Conservation (phyloP, 1,140 invertebrate species). For the Neoseiulus cucumeris region DNA sequence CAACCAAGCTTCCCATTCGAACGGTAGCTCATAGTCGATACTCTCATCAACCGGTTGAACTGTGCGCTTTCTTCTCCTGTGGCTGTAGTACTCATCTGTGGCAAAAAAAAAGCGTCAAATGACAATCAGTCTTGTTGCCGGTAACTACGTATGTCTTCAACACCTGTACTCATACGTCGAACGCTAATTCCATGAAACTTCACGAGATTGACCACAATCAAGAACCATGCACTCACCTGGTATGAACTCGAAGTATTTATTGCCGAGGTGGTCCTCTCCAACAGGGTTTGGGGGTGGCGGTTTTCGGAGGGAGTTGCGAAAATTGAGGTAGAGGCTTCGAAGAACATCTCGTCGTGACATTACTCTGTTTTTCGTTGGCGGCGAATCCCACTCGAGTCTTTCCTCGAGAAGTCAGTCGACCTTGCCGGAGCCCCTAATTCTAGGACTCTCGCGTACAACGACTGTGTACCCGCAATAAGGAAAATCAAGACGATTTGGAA, state of each 20-base stretch:
- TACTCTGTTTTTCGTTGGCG: no score
- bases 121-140: not conserved
- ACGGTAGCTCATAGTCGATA: constrained; percentile 5
- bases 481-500: no score
- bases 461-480: no score
- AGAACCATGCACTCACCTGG: no score
- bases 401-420: no score
- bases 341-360: not conserved
- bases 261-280: constrained; percentile 53
- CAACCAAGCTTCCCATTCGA: constrained; percentile 39
- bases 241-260: constrained; percentile 55
- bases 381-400: no score
- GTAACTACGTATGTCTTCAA: no score
- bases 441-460: no score
- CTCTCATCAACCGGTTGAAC: not conserved
- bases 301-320: constrained; percentile 13
- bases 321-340: not conserved
- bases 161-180: no score
- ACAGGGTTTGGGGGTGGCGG: constrained; percentile 24
- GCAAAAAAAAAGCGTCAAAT: constrained; percentile 23
- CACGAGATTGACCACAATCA: no score
- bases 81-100: constrained; percentile 18
- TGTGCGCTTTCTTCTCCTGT: constrained; percentile 12
- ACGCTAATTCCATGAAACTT: no score
- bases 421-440: no score